Evolutionary conservation across 2,797 vertebrate species (phyloP), one percentile per base, ranked within the genome.

Genomic region (Acipenser oxyrinchus): DNA sequence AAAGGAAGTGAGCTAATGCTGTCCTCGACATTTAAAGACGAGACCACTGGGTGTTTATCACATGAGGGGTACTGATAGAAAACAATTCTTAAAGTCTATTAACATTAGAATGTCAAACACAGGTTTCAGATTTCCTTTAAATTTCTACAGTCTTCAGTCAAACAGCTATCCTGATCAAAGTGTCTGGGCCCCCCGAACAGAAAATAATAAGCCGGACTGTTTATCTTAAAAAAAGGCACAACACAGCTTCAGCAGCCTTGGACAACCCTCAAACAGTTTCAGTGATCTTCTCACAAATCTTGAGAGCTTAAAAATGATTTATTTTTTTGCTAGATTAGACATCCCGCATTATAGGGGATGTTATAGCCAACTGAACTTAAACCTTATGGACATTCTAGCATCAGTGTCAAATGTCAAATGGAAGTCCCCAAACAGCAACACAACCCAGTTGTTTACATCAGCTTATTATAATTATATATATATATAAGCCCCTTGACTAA

Each of bases 71-170:
- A 73, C 69, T 50, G 52, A 72, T 73, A 63, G 58, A 13, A 64
- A 63, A 37, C 60, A 72, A 68, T 63, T 73, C 69, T 6, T 51
- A 60, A 58, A 70, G 72, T 70, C 66, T 70, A 69, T 70, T 75
- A 67, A 73, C 71, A 75, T 77, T 79, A 77, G 78, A 77, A 71
- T 74, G 78, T 78, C 79, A 79, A 80, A 79, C 78, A 78, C 74
- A 70, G 70, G 70, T 65, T 49, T 72, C 69, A 73, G 66, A 64
- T 66, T 70, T 68, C 62, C 66, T 69, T 63, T 61, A 70, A 67
- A 65, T 73, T 65, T 69, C 67, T 62, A 60, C 64, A n/a, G 48
- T 10, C 49, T 62, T 62, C 64, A 66, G 65, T 74, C 63, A 8
- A 12, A 55, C 9, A 51, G 48, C 9, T 48, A 48, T 63, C 37